Percentiles rank a stretch among this genome's conserved stretches.
Conservation (phyloP, 2,113 vertebrate species). For the Leptosomus discolor region DNA sequence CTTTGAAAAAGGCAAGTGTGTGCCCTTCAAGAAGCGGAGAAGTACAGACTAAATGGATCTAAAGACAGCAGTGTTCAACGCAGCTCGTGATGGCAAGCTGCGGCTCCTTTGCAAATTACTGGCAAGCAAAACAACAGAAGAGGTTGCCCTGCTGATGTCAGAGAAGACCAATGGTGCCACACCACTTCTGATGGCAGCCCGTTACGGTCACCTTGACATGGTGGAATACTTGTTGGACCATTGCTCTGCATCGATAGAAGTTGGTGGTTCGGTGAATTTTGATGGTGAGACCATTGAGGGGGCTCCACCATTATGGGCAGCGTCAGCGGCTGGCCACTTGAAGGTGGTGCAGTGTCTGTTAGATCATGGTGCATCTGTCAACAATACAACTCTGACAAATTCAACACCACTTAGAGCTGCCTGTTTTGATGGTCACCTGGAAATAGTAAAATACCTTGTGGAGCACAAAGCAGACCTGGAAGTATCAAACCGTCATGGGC, state of each 20-base stretch:
- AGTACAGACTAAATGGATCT: constrained; percentile 87
- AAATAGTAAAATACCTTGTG: constrained; percentile 95
- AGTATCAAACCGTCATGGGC: constrained; percentile 95
- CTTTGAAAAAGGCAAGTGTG: background rate
- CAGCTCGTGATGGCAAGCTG: constrained; percentile 95
- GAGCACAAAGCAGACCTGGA: constrained; percentile 97
- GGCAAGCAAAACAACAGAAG: constrained; percentile 90
- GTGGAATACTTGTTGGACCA: constrained; percentile 94
- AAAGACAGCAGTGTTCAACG: constrained; percentile 97
- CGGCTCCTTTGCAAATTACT: constrained; percentile 92
- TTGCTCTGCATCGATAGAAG: constrained; percentile 89
- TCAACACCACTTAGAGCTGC: constrained; percentile 93
- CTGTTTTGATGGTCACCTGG: constrained; percentile 96
- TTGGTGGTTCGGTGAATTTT: constrained; percentile 94
- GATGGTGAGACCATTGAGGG: constrained; percentile 98
- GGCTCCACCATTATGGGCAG: constrained; percentile 94
- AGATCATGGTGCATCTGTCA: constrained; percentile 93
- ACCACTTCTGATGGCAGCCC: constrained; percentile 91
- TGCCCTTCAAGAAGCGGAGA: background rate
- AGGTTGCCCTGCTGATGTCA: constrained; percentile 86
- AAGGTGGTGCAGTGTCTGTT: constrained; percentile 94
- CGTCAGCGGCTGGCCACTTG: constrained; percentile 92
- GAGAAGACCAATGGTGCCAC: constrained; percentile 96
- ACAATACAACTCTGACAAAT: constrained; percentile 96
- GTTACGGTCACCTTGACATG: constrained; percentile 96